Percentiles rank a stretch among this genome's conserved stretches.
Evolutionary conservation across 30 jellyfish, hydroid and myxozoan genomes (phyloP).

Genomic region (Cassiopea xamachana): DNA sequence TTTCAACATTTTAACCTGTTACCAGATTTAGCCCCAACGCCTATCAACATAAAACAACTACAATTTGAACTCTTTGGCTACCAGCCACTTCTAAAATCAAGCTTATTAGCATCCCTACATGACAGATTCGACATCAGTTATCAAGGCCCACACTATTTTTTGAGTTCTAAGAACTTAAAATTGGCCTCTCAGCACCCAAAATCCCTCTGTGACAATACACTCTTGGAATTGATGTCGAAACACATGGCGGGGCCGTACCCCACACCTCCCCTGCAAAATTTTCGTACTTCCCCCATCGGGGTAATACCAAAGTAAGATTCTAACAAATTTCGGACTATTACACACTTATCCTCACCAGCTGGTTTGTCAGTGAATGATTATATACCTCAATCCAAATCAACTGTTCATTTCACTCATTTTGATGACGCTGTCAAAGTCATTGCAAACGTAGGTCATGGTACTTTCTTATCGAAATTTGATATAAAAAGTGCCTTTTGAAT

Average conservation of each 20-base stretch:
- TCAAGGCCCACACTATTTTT: background rate
- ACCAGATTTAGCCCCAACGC: no score
- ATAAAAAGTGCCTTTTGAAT: conserved; percentile 60
- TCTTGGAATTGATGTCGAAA: background rate
- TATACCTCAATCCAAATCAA: conserved; percentile 11
- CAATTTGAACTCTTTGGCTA: background rate
- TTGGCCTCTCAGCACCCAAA: conserved; percentile 3
- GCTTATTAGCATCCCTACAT: background rate
- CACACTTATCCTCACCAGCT: conserved; percentile 58
- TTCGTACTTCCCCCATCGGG: conserved; percentile 41
- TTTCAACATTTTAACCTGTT: no score
- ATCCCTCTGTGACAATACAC: background rate
- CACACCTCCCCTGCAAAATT: conserved; percentile 6
- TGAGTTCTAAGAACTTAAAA: background rate
- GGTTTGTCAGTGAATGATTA: conserved; percentile 43
- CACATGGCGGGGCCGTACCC: conserved; percentile 50
- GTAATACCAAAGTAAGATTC: conserved; percentile 24
- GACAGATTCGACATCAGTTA: background rate
- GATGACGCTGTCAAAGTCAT: conserved; percentile 52
- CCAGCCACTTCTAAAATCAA: background rate
- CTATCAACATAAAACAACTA: no score
- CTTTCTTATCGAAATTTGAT: conserved; percentile 53
- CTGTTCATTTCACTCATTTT: conserved; percentile 28
- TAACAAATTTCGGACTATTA: conserved; percentile 7
- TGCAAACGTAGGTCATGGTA: conserved; percentile 9